Conservation (phyloP, 2,797 vertebrate species). For the Erethizon dorsatum region DNA sequence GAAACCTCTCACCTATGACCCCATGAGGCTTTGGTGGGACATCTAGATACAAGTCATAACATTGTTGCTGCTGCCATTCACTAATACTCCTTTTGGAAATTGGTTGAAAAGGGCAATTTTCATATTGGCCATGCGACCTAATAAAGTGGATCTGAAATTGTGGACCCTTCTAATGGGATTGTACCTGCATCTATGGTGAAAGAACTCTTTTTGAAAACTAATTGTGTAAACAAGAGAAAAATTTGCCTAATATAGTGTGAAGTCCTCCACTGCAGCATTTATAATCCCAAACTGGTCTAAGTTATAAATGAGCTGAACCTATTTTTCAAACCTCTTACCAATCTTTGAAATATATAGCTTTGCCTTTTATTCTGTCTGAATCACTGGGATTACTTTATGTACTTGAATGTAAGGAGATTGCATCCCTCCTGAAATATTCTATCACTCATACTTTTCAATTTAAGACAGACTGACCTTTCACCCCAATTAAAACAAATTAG, state of each 20-base stretch:
- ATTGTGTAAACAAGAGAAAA: slow-evolving; percentile 75
- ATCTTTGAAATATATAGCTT: slow-evolving; percentile 69
- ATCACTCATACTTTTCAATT: slow-evolving; percentile 79
- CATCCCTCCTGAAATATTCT: slow-evolving; percentile 64
- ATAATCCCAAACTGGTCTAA: slow-evolving; percentile 59
- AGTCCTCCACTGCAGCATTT: slow-evolving; percentile 64
- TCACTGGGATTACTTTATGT: slow-evolving; percentile 77
- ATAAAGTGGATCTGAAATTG: slow-evolving; percentile 62
- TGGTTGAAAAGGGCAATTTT: slow-evolving; percentile 48
- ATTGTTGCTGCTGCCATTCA: neutral
- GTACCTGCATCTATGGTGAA: slow-evolving; percentile 71
- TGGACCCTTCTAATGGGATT: slow-evolving; percentile 59
- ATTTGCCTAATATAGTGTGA: slow-evolving; percentile 71
- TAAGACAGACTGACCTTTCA: slow-evolving; percentile 80
- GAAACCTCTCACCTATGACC: neutral
- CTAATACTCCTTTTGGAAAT: slow-evolving; percentile 1
- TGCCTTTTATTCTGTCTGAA: slow-evolving; percentile 79
- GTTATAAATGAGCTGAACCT: slow-evolving; percentile 73
- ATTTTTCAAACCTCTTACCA: slow-evolving; percentile 77
- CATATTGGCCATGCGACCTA: neutral
- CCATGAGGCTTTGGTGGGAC: neutral
- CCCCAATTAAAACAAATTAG: slow-evolving; percentile 84
- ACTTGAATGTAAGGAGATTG: slow-evolving; percentile 81
- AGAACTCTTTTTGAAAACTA: slow-evolving; percentile 64
- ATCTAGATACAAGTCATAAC: neutral